Evolutionary conservation across 2,888 invertebrate species (phyloP).

Genomic region (Mesorhabditis belari): DNA sequence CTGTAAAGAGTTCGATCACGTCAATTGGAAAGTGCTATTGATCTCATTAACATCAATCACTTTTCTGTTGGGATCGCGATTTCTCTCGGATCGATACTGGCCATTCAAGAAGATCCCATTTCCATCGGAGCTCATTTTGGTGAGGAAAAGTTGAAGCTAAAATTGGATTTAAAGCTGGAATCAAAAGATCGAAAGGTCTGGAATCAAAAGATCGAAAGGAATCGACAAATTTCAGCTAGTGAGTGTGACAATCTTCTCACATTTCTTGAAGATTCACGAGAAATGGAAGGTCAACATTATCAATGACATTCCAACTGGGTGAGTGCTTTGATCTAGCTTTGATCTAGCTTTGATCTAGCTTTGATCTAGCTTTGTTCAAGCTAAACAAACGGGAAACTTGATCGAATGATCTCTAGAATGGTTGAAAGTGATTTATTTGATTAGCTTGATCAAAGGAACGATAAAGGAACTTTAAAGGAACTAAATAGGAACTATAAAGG

Average conservation of each 20-base stretch:
- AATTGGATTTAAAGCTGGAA: background rate
- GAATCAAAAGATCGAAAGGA: background rate
- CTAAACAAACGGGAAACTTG: too few relatives aligned
- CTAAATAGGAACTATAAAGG: too few relatives aligned
- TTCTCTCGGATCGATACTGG: conserved; percentile 11
- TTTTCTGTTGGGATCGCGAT: conserved; percentile 10
- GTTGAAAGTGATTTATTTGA: too few relatives aligned
- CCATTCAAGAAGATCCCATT: conserved; percentile 21
- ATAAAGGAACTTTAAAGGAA: too few relatives aligned
- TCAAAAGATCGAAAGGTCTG: background rate
- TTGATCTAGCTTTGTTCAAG: too few relatives aligned
- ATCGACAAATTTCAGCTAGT: conserved; percentile 51
- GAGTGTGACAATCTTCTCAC: conserved; percentile 52
- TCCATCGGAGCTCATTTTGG: conserved; percentile 36
- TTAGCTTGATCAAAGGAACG: too few relatives aligned
- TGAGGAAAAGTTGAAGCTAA: conserved; percentile 5
- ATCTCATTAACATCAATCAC: conserved; percentile 12
- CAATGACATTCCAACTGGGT: conserved; percentile 55
- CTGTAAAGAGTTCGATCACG: conserved; percentile 8
- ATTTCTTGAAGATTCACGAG: conserved; percentile 48
- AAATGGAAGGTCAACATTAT: conserved; percentile 54
- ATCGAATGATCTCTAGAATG: too few relatives aligned
- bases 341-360: too few relatives aligned
- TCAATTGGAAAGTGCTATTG: conserved; percentile 15
- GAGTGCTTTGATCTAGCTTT: too few relatives aligned